Conservation (phyloP, 2,113 vertebrate genomes). For the Dunckerocampus dactyliophorus region DNA sequence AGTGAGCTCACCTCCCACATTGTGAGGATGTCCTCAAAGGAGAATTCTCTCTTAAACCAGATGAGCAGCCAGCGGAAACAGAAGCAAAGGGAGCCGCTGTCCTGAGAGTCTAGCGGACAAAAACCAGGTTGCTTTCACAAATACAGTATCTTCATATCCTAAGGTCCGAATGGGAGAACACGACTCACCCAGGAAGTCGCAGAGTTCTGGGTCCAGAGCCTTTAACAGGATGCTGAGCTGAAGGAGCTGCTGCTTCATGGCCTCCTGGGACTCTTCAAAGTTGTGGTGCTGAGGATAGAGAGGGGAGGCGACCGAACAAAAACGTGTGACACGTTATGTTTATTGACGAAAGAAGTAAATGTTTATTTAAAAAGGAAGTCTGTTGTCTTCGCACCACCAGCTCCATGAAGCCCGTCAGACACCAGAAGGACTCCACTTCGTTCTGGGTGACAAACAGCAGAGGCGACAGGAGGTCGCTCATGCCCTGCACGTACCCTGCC, state of each 20-base stretch:
- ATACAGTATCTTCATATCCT: constrained; percentile 1
- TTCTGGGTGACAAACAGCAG: constrained; percentile 86
- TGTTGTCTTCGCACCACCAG: constrained; percentile 74
- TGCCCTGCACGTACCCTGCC: constrained; percentile 88
- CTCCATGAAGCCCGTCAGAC: constrained; percentile 89
- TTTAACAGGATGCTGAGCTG: constrained; percentile 81
- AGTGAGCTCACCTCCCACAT: constrained; percentile 92
- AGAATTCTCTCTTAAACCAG: constrained; percentile 92
- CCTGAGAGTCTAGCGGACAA: constrained; percentile 69
- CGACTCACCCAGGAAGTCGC: constrained; percentile 83
- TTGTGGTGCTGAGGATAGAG: constrained; percentile 78
- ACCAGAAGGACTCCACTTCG: constrained; percentile 93
- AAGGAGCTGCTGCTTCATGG: constrained; percentile 88
- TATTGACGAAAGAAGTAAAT: too few species aligned
- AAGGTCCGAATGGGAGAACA: not conserved
- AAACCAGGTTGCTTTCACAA: not conserved
- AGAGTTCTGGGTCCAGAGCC: constrained; percentile 83
- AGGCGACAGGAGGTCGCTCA: constrained; percentile 90
- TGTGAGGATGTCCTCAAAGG: constrained; percentile 83
- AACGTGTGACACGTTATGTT: too few species aligned
- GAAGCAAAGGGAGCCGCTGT: constrained; percentile 78
- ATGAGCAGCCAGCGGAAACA: constrained; percentile 91
- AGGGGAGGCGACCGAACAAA: not conserved
- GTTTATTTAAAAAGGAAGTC: not conserved
- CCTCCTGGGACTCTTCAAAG: constrained; percentile 92